phyloP scores from a whole-genome alignment of 2,113 vertebrate genomes.

The Pogona vitticeps region DNA sequence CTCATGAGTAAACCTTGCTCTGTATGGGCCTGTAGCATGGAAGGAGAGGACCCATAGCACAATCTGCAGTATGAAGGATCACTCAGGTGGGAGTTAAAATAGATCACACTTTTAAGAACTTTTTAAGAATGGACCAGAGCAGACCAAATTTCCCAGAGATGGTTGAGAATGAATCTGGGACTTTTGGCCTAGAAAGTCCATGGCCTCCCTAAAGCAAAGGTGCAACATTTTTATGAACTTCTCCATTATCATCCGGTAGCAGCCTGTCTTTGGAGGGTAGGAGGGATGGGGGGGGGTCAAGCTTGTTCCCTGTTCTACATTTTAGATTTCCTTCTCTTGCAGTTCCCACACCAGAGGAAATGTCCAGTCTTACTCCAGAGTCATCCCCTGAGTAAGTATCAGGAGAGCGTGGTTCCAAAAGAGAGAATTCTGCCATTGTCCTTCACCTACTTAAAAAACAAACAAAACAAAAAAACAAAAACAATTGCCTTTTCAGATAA shows the following conservation, averaged over 20 bases:
- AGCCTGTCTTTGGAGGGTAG: background rate
- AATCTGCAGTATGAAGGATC: background rate
- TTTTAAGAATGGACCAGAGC: too few species aligned
- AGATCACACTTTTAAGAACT: background rate
- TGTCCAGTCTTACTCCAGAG: slow-evolving; percentile 93
- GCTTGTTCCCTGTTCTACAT: background rate
- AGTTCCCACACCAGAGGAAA: slow-evolving; percentile 95
- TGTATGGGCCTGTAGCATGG: background rate
- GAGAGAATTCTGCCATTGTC: background rate
- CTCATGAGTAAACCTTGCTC: background rate
- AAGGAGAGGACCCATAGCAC: too few species aligned
- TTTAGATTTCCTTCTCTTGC: slow-evolving; percentile 13
- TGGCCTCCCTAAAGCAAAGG: background rate
- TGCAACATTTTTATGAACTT: background rate
- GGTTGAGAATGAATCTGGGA: background rate
- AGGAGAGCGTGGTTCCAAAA: background rate
- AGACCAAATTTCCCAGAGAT: too few species aligned
- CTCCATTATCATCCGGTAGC: background rate
- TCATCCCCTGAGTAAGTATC: slow-evolving; percentile 92
- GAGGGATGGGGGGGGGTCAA: background rate
- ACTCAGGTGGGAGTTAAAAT: too few species aligned
- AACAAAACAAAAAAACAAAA: too few species aligned
- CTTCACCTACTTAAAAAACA: background rate
- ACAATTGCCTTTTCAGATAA: background rate
- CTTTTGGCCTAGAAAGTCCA: background rate